Percentiles rank a stretch among this genome's conserved stretches.
These are phyloP conservation scores for Smutsia gigantea DNA, from an alignment of 2,797 vertebrate species.

Conservation along the genomic window DNA sequence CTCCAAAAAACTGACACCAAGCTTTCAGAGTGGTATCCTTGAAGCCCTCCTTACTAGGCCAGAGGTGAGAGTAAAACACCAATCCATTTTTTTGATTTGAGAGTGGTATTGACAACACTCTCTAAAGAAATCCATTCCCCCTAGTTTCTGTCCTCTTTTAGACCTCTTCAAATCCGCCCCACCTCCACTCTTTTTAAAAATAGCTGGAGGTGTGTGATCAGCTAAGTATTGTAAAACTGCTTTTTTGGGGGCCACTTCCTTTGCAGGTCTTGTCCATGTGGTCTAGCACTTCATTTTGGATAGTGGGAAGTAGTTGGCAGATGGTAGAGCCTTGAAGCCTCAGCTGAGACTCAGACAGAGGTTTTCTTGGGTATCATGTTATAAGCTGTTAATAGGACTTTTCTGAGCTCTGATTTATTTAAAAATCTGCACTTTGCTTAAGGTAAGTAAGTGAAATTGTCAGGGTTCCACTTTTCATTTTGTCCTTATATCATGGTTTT, in stretches of 20 bases:
- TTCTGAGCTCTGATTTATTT: not conserved
- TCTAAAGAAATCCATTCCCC: not conserved
- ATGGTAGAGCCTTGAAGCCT: not conserved
- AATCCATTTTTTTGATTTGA: not conserved
- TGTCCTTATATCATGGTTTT: not conserved
- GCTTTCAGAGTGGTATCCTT: not conserved
- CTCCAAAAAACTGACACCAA: not conserved
- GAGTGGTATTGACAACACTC: not conserved
- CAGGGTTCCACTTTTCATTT: not conserved
- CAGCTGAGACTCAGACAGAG: not conserved
- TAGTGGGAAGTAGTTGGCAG: not conserved
- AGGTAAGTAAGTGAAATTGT: not conserved
- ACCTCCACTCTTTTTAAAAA: not conserved
- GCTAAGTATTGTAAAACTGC: not conserved
- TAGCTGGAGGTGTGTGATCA: not conserved
- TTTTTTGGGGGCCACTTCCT: not conserved
- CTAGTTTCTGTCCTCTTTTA: not conserved
- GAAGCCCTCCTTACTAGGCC: not conserved
- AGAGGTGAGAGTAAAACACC: not conserved
- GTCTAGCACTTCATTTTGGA: not conserved
- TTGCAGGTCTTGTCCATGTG: not conserved
- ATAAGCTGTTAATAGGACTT: not conserved
- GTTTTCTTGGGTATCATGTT: not conserved
- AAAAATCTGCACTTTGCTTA: conserved; percentile 5
- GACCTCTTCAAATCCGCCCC: not conserved